These are phyloP conservation scores for Pyrochroa serraticornis DNA, from an alignment of 2,888 invertebrate genomes.

Conservation along the genomic window DNA sequence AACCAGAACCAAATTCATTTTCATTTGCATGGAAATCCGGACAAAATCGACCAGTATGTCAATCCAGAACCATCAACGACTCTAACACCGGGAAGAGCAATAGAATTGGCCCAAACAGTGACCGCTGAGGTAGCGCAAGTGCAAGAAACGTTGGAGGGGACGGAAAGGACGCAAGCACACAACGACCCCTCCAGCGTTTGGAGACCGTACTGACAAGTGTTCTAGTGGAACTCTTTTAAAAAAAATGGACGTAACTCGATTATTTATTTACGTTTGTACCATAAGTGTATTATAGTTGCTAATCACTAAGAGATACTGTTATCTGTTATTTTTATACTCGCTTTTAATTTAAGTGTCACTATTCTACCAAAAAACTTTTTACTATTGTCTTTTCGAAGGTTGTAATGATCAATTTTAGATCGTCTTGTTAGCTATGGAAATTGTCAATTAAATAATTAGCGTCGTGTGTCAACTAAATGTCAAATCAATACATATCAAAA, in stretches of 20 bases:
- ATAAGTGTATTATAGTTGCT: conserved; percentile 16
- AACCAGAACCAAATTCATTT: conserved; percentile 88
- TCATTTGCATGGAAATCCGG: conserved; percentile 71
- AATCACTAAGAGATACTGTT: conserved; percentile 16
- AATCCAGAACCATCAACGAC: conserved; percentile 46
- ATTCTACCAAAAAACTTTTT: conserved; percentile 11
- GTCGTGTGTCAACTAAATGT: conserved; percentile 14
- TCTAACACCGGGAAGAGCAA: conserved; percentile 66
- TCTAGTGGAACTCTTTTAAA: conserved; percentile 23
- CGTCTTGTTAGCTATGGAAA: conserved; percentile 2
- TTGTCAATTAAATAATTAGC: conserved; percentile 10
- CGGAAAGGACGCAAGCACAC: conserved; percentile 48
- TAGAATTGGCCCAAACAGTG: conserved; percentile 56
- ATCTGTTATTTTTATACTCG: conserved; percentile 28
- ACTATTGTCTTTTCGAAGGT: background rate
- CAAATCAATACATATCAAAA: conserved; percentile 38
- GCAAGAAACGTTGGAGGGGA: conserved; percentile 48
- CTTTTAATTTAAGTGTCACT: conserved; percentile 17
- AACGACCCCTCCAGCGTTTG: conserved; percentile 67
- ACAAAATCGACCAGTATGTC: conserved; percentile 70
- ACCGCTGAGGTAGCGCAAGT: conserved; percentile 63
- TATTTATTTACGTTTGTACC: conserved; percentile 22
- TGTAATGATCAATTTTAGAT: conserved; percentile 1
- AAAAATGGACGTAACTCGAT: conserved; percentile 12
- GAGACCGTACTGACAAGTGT: conserved; percentile 69